Evolutionary conservation across 2,113 vertebrate species (phyloP).

Genomic region (Zootoca vivipara): DNA sequence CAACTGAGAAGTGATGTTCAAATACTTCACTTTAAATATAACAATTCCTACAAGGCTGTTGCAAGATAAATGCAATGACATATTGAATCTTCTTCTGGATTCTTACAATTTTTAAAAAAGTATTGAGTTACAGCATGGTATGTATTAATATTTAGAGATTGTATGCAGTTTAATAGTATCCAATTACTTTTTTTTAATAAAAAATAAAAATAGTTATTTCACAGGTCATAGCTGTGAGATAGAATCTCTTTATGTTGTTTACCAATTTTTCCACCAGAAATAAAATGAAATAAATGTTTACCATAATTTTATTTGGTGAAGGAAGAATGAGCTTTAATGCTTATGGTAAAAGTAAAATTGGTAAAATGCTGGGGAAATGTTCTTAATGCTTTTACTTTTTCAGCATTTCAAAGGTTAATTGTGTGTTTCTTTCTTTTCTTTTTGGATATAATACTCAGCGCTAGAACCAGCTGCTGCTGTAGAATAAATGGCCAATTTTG

Average conservation of each 20-base stretch:
- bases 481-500: slow-evolving; percentile 86
- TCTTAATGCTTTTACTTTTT: slow-evolving; percentile 55
- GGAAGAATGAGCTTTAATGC: background rate
- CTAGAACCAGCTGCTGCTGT: slow-evolving; percentile 80
- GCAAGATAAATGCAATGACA: slow-evolving; percentile 35
- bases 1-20: slow-evolving; percentile 60
- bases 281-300: background rate
- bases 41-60: slow-evolving; percentile 58
- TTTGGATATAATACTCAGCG: slow-evolving; percentile 68
- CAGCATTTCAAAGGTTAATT: slow-evolving; percentile 79
- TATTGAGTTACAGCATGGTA: background rate
- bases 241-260: slow-evolving; percentile 56
- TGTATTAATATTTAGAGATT: slow-evolving; percentile 44
- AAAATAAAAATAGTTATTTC: slow-evolving; percentile 2
- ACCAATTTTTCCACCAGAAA: background rate
- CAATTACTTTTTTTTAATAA: slow-evolving; percentile 36
- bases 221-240: background rate
- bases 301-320: background rate
- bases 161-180: background rate
- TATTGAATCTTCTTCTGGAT: slow-evolving; percentile 26
- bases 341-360: slow-evolving; percentile 10
- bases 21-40: slow-evolving; percentile 65
- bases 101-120: slow-evolving; percentile 22
- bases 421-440: slow-evolving; percentile 66
- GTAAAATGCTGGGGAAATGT: slow-evolving; percentile 32